Evolutionary conservation across 1,140 invertebrate genomes (phyloP), one percentile per base, ranked within the genome.

Genomic region (Pseudobourletiella spinata): DNA sequence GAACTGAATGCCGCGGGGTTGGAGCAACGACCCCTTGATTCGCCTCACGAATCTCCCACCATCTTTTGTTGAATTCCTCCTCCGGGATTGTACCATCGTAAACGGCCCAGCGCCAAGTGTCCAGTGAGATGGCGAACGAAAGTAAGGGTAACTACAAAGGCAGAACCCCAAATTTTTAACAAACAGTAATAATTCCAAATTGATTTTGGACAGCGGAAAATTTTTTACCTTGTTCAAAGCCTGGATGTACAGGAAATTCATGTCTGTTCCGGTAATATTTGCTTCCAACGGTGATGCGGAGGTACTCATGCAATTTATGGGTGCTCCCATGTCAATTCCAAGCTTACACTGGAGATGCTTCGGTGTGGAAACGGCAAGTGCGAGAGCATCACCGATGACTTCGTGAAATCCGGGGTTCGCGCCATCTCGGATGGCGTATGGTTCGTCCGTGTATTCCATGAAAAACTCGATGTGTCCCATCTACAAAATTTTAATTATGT

Each of bases 1-100:
- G 22, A 16, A 83, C 80, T 73, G 93, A 89, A 0, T 86, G 88
- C 42, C 91, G 80, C 0, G 87, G 75, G 2, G 90, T 84, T 14
- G 90, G 89, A 1, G 91, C 89, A 71, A 90, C 89, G 22, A 88
- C 82, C 1, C 89, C 89, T 25, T 87, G 83, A 66, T 87, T 88
- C 71, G 82, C 80, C 35, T 39, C 8, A 39, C 76, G 72, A 3
- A 78, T 56, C 46, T 76, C 70, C 78, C 78, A 79, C 78, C 78
- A 79, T 50, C 74, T 68, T n/a, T 71, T 15, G 60, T 79, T 79
- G 52, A 75, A 77, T n/a, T 74, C 50, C 0, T 72, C 57, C n/a
- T 69, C 50, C 15, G 61, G 51, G 3, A 74, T 73, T 35, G 71
- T 67, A 1, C 76, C 76, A 50, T 70, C 70, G 64, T 78, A 79